Base-by-base conservation (phyloP, 2,888 invertebrate genomes). In the Gymnocheta viridis region DNA sequence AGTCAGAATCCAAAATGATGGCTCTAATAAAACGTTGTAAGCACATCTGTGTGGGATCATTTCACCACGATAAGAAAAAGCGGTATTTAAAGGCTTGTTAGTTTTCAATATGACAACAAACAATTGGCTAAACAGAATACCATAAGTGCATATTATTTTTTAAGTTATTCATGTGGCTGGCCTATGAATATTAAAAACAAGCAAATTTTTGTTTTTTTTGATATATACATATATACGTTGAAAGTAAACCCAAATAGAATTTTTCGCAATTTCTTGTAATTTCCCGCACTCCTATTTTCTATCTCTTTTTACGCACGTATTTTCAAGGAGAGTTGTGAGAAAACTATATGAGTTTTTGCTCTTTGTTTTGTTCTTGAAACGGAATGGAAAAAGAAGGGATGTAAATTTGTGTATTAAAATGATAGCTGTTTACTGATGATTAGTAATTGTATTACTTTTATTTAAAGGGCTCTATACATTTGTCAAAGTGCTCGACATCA, bases 201-300 rank as follows among this genome's bases (percentile, higher is more conserved):
- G 12, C 17, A 64, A 74, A 24, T 41, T 27, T 14, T 27, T 51
- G 22, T 17, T 56, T 49, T 27, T 19, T 47, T 44, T 22, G 7
- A 2, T 10, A 49, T 22, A 1, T 24, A 19, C 3, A 7, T 56
- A 49, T 22, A 32, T 69, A 27, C 2, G 24, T 60, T 27, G 64
- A 67, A 60, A 47, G 4, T 1, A 35, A 64, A 38, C 38, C 44
- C 27, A 54, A 58, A 66, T 38, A 29, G 14, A 32, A 29, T 67
- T 70, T 77, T 80, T 66, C 44, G 70, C 69, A 74, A 74, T 74
- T 77, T 73, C 62, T 73, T 73, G 38, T 69, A 74, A 56, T 78
- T 83, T 80, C 79, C 70, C 83, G 69, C 79, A 83, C 79, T 79
- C 64, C 60, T 35, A 51, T 49, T 64, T 74, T 74, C 79, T 74